Percentiles rank a stretch among this genome's conserved stretches.
These are phyloP conservation scores for Ceratoteleas bidentatus DNA, from an alignment of 1,140 invertebrate genomes.

Conservation along the genomic window DNA sequence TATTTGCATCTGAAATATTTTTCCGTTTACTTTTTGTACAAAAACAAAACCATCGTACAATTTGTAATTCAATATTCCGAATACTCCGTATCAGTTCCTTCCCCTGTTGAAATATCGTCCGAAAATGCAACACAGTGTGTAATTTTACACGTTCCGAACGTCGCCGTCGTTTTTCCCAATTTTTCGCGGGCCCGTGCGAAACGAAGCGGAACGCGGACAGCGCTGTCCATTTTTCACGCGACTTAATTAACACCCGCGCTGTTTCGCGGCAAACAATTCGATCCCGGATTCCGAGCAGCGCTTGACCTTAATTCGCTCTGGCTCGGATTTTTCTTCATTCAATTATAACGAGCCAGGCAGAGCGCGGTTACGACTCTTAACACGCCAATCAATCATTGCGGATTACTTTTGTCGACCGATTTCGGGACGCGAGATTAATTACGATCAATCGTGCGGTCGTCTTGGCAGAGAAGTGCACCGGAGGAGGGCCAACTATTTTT, in stretches of 20 bases:
- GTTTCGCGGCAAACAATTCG: constrained; percentile 11
- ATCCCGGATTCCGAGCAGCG: constrained; percentile 5
- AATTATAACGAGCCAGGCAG: constrained; percentile 18
- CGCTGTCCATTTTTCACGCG: neutral
- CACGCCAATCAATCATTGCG: constrained; percentile 21
- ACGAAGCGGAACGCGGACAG: too few relatives aligned
- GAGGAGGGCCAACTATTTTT: too few relatives aligned
- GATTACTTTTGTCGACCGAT: constrained; percentile 10
- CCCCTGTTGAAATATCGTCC: too few relatives aligned
- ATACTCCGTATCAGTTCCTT: too few relatives aligned
- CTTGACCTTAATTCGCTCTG: constrained; percentile 36
- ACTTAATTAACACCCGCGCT: constrained; percentile 27
- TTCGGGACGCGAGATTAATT: constrained; percentile 6
- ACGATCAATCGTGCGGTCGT: neutral
- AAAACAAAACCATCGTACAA: too few relatives aligned
- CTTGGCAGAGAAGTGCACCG: too few relatives aligned
- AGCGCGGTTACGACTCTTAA: constrained; percentile 19
- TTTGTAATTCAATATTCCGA: too few relatives aligned
- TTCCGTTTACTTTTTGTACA: too few relatives aligned
- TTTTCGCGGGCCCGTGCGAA: neutral
- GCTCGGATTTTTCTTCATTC: constrained; percentile 31
- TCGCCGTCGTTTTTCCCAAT: neutral
- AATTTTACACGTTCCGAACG: too few relatives aligned
- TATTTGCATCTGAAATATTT: too few relatives aligned
- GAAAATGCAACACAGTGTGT: too few relatives aligned